phyloP scores from a whole-genome alignment of 2,113 vertebrate genomes.

The Rhegmatorhina hoffmannsi region DNA sequence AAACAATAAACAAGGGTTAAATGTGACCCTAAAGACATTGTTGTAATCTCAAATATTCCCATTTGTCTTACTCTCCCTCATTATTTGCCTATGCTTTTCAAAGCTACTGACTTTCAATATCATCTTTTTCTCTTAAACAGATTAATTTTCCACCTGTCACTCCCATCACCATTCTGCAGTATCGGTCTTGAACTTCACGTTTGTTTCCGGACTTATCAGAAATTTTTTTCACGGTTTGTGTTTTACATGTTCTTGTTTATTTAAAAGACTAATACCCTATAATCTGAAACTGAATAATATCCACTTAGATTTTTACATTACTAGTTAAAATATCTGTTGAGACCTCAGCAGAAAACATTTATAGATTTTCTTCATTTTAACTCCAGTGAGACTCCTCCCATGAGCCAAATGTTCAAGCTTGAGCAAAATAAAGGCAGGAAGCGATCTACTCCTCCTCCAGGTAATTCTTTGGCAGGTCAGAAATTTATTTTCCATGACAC shows the following conservation, averaged over 20 bases:
- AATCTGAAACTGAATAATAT: neutral
- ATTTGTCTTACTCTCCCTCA: neutral
- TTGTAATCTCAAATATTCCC: neutral
- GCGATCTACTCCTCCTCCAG: neutral
- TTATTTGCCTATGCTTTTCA: neutral
- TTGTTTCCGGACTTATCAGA: neutral
- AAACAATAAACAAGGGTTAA: neutral
- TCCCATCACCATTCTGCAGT: neutral
- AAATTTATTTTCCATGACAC: neutral
- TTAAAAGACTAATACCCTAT: neutral
- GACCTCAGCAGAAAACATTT: neutral
- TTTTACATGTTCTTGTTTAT: neutral
- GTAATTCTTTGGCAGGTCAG: neutral
- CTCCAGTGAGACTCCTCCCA: neutral
- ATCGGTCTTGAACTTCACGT: neutral
- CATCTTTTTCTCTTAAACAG: neutral
- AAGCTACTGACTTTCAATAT: neutral
- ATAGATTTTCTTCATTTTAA: neutral
- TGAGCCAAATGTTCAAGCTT: neutral
- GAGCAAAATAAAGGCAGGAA: neutral
- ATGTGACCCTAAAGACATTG: neutral
- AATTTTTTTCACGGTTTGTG: neutral
- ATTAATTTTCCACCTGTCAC: neutral
- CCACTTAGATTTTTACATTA: neutral
- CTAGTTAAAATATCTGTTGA: neutral